phyloP scores from a whole-genome alignment of 2,113 vertebrate genomes.

The Mohoua ochrocephala region DNA sequence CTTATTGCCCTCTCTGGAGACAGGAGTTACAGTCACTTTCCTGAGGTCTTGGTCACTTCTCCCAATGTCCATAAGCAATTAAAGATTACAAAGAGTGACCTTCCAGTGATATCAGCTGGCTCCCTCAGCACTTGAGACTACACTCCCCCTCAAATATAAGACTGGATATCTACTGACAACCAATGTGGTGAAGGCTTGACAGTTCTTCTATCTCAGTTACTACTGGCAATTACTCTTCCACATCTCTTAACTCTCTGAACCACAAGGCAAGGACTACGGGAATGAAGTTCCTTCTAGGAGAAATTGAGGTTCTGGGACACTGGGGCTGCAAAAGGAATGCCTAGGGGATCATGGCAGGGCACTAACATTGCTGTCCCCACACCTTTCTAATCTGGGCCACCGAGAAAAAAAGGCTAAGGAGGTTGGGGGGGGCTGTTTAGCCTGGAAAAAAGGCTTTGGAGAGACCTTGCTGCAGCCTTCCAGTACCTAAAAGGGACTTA shows the following conservation, averaged over 20 bases:
- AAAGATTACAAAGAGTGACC: not conserved
- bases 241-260: not conserved
- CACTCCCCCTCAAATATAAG: not conserved
- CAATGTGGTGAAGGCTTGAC: fast-evolving
- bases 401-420: not conserved
- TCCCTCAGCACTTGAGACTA: not conserved
- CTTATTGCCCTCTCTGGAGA: not conserved
- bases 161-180: too few relatives aligned
- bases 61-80: too few relatives aligned
- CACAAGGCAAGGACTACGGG: not conserved
- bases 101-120: not conserved
- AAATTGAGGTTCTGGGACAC: not conserved
- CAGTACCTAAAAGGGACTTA: not conserved
- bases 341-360: too few relatives aligned
- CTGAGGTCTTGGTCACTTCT: not conserved
- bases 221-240: not conserved
- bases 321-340: not conserved
- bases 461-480: not conserved
- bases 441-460: not conserved
- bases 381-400: not conserved
- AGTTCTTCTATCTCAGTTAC: not conserved
- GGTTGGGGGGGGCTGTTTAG: not conserved
- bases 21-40: not conserved
- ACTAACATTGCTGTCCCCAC: too few relatives aligned
- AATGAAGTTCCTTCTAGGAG: not conserved